These are phyloP conservation scores for Nibea coibor DNA, from an alignment of 2,113 vertebrate genomes.

Conservation along the genomic window DNA sequence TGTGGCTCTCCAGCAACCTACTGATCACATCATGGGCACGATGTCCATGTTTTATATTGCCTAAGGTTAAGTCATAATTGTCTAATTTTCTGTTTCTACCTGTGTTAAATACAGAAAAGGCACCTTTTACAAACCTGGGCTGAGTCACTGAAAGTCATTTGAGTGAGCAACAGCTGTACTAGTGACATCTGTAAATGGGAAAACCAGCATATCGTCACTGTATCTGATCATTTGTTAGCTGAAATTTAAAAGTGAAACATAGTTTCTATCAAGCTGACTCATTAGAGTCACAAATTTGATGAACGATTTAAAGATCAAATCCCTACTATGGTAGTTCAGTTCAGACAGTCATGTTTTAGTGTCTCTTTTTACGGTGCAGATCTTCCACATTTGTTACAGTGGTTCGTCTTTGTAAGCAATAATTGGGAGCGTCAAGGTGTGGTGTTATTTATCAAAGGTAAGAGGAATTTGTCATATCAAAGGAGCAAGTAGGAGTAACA, in stretches of 20 bases:
- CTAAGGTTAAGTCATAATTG: too few species aligned
- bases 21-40: too few species aligned
- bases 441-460: conserved; percentile 36
- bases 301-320: background rate
- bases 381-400: conserved; percentile 10
- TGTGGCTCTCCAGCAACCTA: too few species aligned
- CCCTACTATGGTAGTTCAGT: background rate
- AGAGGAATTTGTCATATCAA: conserved; percentile 23
- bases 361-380: background rate
- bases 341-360: background rate
- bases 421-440: conserved; percentile 52
- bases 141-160: too few species aligned
- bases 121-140: background rate
- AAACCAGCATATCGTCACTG: background rate
- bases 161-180: too few species aligned
- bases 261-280: background rate
- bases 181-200: too few species aligned
- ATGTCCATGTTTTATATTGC: background rate
- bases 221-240: too few species aligned
- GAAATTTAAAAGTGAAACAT: too few species aligned
- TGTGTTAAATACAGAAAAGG: background rate
- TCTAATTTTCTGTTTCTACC: background rate
- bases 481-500: conserved; percentile 25
- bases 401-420: conserved; percentile 32
- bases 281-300: background rate